Conservation (phyloP, 2,888 invertebrate genomes). For the Coremacera marginata region DNA sequence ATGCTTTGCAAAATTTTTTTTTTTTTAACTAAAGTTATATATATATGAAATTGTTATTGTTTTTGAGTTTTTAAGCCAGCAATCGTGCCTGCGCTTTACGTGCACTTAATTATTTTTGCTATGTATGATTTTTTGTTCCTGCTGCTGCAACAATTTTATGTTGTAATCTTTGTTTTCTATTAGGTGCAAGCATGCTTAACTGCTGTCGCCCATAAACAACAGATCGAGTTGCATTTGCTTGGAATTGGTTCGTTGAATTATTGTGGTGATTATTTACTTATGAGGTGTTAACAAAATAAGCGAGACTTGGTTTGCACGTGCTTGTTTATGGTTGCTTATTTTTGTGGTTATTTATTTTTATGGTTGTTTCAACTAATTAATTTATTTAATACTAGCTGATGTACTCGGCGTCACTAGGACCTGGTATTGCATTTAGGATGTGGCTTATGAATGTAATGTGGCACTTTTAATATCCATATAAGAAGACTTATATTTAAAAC, state of each 20-base stretch:
- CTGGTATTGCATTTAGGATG: no score
- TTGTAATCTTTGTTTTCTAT: background rate
- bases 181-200: background rate
- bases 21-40: background rate
- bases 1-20: background rate
- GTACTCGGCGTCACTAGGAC: no score
- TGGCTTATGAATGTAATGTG: no score
- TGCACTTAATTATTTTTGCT: background rate
- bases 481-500: no score
- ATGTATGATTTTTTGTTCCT: slow-evolving; percentile 4
- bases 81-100: background rate
- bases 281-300: slow-evolving; percentile 17
- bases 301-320: no score
- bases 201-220: background rate
- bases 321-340: no score
- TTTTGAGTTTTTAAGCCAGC: no score
- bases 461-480: no score
- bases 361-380: no score
- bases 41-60: background rate
- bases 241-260: background rate
- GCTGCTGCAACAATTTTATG: background rate
- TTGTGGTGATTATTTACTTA: background rate
- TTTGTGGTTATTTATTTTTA: no score
- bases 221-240: background rate
- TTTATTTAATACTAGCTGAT: no score